Evolutionary conservation across 2,888 invertebrate genomes (phyloP).

Genomic region (Belgica antarctica): DNA sequence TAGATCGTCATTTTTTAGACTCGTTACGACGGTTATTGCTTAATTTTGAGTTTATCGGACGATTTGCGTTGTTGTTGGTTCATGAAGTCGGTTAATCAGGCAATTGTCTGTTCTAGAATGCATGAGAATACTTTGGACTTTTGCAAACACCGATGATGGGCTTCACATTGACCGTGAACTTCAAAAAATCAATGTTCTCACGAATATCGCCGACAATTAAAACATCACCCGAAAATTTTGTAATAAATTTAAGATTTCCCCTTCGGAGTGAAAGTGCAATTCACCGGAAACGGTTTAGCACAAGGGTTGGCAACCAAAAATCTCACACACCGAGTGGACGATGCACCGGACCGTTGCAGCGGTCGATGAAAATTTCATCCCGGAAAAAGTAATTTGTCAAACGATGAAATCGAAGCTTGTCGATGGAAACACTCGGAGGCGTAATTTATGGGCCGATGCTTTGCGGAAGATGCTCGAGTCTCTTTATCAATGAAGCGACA

Average conservation of each 20-base stretch:
- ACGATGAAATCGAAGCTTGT: neutral
- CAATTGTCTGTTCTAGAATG: no score
- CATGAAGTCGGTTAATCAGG: no score
- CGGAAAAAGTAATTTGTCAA: slow-evolving; percentile 19
- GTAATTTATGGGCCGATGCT: slow-evolving; percentile 2
- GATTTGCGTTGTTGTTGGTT: no score
- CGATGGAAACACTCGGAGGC: neutral
- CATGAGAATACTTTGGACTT: no score
- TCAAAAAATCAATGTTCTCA: neutral
- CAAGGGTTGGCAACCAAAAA: neutral
- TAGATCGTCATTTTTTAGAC: no score
- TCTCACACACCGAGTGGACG: slow-evolving; percentile 16
- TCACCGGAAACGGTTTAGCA: slow-evolving; percentile 15
- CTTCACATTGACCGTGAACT: no score
- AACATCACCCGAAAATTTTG: neutral
- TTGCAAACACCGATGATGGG: no score
- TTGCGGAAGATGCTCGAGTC: neutral
- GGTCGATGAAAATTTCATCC: no score
- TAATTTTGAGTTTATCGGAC: no score
- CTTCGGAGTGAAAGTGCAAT: neutral
- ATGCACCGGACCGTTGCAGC: no score
- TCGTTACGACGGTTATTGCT: no score
- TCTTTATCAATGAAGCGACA: neutral
- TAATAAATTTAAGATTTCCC: slow-evolving; percentile 27
- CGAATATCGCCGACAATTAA: slow-evolving; percentile 3